Evolutionary conservation across 1,140 invertebrate genomes (phyloP), one percentile per base, ranked within the genome.

Genomic region (Orchesella cincta): DNA sequence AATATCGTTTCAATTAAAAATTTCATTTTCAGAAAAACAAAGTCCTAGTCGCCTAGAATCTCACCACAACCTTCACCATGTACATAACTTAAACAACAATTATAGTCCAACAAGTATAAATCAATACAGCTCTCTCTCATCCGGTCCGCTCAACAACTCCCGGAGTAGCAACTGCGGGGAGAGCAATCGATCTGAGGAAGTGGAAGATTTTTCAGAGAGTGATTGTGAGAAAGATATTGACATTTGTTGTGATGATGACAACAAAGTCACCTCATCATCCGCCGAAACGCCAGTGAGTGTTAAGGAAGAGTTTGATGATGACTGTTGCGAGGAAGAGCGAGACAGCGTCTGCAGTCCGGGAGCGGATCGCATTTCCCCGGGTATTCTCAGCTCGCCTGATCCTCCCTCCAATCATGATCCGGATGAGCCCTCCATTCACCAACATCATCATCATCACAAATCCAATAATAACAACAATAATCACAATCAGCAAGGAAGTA

Each of bases 221-320:
- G 81, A 82, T 73, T 80, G 78, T 62, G 81, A 82, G 75, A 82
- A 82, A 72, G 81, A 82, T 73, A 82, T 82, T 76, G 81, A 82
- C 57, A 82, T 82, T 76, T 82, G 81, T 79, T 82, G 81, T 79
- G 81, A 82, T 80, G 81, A 82, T 64, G 81, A 82, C 64, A 80
- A 80, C 70, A 82, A 82, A 78, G 79, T 82, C 8, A 82, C 76
- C 16, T 81, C 79, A 14, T 82, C 81, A 18, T 82, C 81, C 14
- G 81, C 76, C 28, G 81, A 82, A 64, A 82, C 81, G 1, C 81
- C 81, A 23, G 78, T 76, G 0, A 80, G 79, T 77, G 70, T 73
- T 39, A 82, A 82, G 74, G 81, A 82, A 34, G 67, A 80, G 70
- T 79, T 80, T 29, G 81, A 82, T 8, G 81, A 82, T 39, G 81